Evolutionary conservation across 2,888 invertebrate genomes (phyloP), one percentile per base, ranked within the genome.

Genomic region (Masnerella sp.): DNA sequence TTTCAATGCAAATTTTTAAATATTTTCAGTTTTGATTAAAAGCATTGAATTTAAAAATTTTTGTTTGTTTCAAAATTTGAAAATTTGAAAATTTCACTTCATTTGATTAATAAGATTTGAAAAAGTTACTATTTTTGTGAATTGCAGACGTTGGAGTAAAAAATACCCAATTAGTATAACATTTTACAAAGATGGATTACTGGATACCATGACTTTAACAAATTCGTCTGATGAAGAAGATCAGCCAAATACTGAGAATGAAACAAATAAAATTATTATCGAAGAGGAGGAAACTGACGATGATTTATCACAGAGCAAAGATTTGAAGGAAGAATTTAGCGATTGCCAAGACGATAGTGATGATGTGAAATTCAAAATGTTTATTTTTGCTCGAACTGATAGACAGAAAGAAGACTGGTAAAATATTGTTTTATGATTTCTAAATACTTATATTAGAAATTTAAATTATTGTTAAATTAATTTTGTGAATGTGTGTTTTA

Each of bases 401-500:
- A 89, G 96, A 52, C 96, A 96, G 82, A 97, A 97, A 87, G 96
- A 96, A 87, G 94, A 96, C 81, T 97, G 97, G 97, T 96, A 89
- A 82, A 20, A 32, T 20, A 34, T 20, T 18, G n/a, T n/a, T n/a
- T n/a, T n/a, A n/a, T n/a, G n/a, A n/a, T n/a, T n/a, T n/a, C 4
- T 15, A 0, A 49, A 28, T 51, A 32, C 8, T 51, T 4, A 40
- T 0, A 22, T 14, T 32, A 32, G n/a, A 9, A 9, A 8, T 7
- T 32, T 32, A 9, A 9, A 9, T 32, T 32, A 1, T 28, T 42
- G 30, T n/a, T 11, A n/a, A 22, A 25, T 38, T 40, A 40, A 38
- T 25, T 34, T 32, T 22, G 22, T 22, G 3, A 5, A 22, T 22
- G 5, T 7, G 11, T 34, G 11, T 34, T 34, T 34, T 11, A 91